Conservation (phyloP, 1,140 invertebrate species). For the Micrasema minimum region DNA sequence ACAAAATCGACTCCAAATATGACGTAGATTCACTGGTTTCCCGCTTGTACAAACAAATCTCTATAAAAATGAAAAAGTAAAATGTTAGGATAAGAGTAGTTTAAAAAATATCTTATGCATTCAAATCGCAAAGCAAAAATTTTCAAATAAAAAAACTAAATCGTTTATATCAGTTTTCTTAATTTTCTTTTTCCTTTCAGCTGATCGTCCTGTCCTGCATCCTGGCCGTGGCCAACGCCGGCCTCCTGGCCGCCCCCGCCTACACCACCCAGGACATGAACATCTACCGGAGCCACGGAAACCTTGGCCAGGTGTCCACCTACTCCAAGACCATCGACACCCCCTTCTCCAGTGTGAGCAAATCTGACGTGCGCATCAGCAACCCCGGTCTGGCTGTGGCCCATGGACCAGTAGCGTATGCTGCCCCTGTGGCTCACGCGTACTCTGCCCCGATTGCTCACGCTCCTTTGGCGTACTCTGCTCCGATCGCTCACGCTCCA, state of each 20-base stretch:
- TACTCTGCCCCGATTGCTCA: slow-evolving; percentile 52
- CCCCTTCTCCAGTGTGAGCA: slow-evolving; percentile 75
- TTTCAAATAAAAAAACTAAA: too few relatives aligned
- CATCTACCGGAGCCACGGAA: slow-evolving; percentile 71
- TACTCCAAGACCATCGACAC: slow-evolving; percentile 74
- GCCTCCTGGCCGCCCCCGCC: slow-evolving; percentile 61
- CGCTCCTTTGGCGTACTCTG: slow-evolving; percentile 57
- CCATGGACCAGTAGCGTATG: slow-evolving; percentile 50
- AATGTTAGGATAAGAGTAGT: too few relatives aligned
- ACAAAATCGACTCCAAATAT: too few relatives aligned
- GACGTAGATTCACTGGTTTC: too few relatives aligned
- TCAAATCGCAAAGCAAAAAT: too few relatives aligned
- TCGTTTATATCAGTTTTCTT: too few relatives aligned
- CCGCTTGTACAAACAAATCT: too few relatives aligned
- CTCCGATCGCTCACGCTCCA: slow-evolving; percentile 60
- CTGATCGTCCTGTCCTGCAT: slow-evolving; percentile 62
- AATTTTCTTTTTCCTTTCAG: slow-evolving; percentile 54
- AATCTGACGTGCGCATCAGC: slow-evolving; percentile 72
- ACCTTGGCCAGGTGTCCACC: slow-evolving; percentile 72
- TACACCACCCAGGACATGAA: slow-evolving; percentile 72
- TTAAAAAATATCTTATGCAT: too few relatives aligned
- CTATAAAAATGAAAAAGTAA: too few relatives aligned
- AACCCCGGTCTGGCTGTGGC: slow-evolving; percentile 67
- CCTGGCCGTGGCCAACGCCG: slow-evolving; percentile 55
- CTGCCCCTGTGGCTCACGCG: slow-evolving; percentile 43